phyloP scores from a whole-genome alignment of 2,797 vertebrate species.

The Atherinosoma microstoma region DNA sequence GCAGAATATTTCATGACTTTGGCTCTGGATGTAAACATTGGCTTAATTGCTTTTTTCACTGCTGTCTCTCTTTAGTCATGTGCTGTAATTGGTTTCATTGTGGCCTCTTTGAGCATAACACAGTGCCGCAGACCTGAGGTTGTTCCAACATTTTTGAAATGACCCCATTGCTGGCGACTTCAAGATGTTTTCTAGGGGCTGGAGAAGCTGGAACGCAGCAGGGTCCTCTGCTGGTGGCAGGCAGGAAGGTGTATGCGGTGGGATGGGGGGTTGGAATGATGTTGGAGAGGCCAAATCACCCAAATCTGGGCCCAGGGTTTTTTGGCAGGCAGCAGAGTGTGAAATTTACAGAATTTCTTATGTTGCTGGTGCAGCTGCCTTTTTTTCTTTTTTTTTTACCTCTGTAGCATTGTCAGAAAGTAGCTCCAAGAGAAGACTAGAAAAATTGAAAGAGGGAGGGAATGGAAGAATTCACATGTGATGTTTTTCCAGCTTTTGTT shows the following conservation, averaged over 20 bases:
- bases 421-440: slow-evolving; percentile 42
- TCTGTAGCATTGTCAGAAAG: slow-evolving; percentile 72
- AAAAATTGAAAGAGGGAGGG: slow-evolving; percentile 36
- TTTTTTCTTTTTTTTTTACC: slow-evolving; percentile 68
- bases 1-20: slow-evolving; percentile 21
- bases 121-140: slow-evolving; percentile 78
- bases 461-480: slow-evolving; percentile 80
- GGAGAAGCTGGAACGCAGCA: slow-evolving; percentile 65
- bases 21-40: slow-evolving; percentile 13
- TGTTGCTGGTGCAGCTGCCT: slow-evolving; percentile 87
- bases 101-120: slow-evolving; percentile 50
- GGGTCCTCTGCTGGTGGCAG: slow-evolving; percentile 67
- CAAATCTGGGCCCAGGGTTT: slow-evolving; percentile 88
- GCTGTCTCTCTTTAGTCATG: slow-evolving; percentile 38
- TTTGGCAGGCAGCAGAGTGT: slow-evolving; percentile 88
- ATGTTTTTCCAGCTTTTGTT: slow-evolving; percentile 58
- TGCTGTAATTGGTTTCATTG: slow-evolving; percentile 57
- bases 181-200: slow-evolving; percentile 67
- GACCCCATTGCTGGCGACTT: slow-evolving; percentile 84
- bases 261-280: slow-evolving; percentile 72
- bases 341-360: slow-evolving; percentile 90
- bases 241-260: slow-evolving; percentile 20
- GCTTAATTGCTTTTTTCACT: slow-evolving; percentile 14
- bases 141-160: slow-evolving; percentile 87
- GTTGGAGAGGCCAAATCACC: slow-evolving; percentile 83